Conservation (phyloP, 1,140 invertebrate genomes). For the Drosophila kikkawai region DNA sequence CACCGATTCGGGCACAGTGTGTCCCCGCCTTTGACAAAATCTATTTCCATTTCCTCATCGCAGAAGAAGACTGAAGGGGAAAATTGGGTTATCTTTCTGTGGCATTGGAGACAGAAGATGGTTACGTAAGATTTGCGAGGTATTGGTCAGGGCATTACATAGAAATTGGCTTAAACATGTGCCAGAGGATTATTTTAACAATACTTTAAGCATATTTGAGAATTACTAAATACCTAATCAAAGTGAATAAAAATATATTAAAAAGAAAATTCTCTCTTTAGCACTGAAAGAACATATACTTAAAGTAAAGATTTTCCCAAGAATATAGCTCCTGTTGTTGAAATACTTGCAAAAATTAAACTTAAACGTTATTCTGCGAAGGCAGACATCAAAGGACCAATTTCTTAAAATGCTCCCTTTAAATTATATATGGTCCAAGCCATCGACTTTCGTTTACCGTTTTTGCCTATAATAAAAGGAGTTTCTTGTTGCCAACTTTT, state of each 20-base stretch:
- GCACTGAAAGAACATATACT: neutral
- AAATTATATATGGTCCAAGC: conserved; percentile 9
- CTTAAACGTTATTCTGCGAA: neutral
- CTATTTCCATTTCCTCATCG: conserved; percentile 29
- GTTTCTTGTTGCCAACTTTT: conserved; percentile 23
- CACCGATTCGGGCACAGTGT: conserved; percentile 9
- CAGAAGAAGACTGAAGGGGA: neutral
- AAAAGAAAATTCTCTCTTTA: neutral
- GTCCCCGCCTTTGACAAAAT: conserved; percentile 23
- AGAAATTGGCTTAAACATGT: neutral
- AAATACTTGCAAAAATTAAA: neutral
- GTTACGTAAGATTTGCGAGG: neutral
- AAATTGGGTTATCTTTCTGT: conserved; percentile 27
- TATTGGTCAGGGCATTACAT: conserved; percentile 1
- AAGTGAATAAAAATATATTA: too few relatives aligned
- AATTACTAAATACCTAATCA: too few relatives aligned
- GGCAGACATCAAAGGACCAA: conserved; percentile 10
- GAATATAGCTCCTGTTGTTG: neutral
- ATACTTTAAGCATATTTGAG: too few relatives aligned
- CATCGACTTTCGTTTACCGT: conserved; percentile 29
- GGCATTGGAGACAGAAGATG: neutral
- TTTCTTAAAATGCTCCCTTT: conserved; percentile 15
- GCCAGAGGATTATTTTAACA: neutral
- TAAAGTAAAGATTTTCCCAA: neutral
- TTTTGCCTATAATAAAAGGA: conserved; percentile 48